Evolutionary conservation across 2,797 vertebrate species (phyloP).

Genomic region (Clarias platycephalus): DNA sequence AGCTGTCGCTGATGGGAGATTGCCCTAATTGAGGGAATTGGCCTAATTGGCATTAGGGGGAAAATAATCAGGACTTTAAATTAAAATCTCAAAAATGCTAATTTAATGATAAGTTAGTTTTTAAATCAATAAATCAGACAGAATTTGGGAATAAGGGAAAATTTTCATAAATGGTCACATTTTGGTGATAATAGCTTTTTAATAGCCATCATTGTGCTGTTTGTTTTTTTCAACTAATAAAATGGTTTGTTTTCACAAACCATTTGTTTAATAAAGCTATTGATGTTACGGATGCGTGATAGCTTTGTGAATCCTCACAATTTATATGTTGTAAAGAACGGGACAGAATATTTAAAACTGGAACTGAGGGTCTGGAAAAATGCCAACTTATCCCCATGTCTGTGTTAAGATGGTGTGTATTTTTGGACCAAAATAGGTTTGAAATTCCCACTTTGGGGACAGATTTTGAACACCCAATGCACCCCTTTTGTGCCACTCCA

Average conservation of each 20-base stretch:
- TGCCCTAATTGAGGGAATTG: no score
- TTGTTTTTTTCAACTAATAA: not conserved
- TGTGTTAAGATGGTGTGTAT: not conserved
- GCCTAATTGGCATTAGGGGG: no score
- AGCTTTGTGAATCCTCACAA: no score
- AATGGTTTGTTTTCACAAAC: not conserved
- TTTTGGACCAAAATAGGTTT: slow-evolving; percentile 8
- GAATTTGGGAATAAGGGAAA: not conserved
- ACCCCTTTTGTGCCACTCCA: not conserved
- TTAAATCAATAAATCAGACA: not conserved
- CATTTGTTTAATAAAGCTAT: not conserved
- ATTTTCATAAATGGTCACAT: not conserved
- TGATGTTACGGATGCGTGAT: not conserved
- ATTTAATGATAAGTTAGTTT: not conserved
- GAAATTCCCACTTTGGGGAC: not conserved
- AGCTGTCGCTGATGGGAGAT: no score
- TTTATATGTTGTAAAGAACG: not conserved
- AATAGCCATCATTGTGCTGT: not conserved
- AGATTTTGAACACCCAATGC: not conserved
- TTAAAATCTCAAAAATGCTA: not conserved
- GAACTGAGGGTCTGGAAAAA: not conserved
- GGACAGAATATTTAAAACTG: not conserved
- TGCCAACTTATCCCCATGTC: not conserved
- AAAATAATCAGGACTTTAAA: not conserved
- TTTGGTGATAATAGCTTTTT: not conserved